Percentiles rank a stretch among this genome's conserved stretches.
These are phyloP conservation scores for Protosalanx chinensis DNA, from an alignment of 2,797 vertebrate species.

Conservation along the genomic window DNA sequence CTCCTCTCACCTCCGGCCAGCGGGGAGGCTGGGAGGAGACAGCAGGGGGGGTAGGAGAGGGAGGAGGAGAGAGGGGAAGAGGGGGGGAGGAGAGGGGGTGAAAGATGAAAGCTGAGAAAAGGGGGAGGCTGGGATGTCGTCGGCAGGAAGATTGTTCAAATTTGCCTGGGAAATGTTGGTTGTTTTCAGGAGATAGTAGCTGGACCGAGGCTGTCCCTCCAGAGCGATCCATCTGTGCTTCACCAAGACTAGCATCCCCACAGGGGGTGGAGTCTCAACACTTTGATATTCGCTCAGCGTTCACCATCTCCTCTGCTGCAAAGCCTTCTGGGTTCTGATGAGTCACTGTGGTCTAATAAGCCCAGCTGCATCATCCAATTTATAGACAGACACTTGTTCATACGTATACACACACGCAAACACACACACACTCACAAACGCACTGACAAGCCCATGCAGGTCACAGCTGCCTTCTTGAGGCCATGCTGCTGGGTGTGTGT, in stretches of 20 bases:
- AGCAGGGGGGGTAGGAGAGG: neutral
- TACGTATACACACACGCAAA: constrained; percentile 11
- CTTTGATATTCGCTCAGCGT: constrained; percentile 1
- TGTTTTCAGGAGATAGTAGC: neutral
- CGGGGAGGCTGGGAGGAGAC: neutral
- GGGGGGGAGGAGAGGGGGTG: neutral
- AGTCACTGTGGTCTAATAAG: constrained; percentile 37
- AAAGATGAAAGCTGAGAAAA: no score
- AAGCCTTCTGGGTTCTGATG: constrained; percentile 28
- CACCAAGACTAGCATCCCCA: neutral
- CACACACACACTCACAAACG: constrained; percentile 5
- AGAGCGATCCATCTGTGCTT: neutral
- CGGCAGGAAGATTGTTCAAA: neutral
- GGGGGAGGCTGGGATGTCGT: neutral
- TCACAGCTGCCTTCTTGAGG: constrained; percentile 38
- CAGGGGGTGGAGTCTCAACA: neutral
- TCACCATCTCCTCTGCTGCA: neutral
- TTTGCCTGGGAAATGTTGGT: neutral
- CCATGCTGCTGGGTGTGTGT: constrained; percentile 32
- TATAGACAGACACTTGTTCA: neutral
- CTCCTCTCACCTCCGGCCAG: constrained; percentile 2
- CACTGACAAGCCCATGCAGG: constrained; percentile 14
- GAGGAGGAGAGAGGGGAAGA: neutral
- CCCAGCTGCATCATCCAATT: constrained; percentile 34
- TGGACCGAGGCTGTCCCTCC: neutral